Conservation (phyloP, 2,888 invertebrate species). For the Pterostichus madidus region DNA sequence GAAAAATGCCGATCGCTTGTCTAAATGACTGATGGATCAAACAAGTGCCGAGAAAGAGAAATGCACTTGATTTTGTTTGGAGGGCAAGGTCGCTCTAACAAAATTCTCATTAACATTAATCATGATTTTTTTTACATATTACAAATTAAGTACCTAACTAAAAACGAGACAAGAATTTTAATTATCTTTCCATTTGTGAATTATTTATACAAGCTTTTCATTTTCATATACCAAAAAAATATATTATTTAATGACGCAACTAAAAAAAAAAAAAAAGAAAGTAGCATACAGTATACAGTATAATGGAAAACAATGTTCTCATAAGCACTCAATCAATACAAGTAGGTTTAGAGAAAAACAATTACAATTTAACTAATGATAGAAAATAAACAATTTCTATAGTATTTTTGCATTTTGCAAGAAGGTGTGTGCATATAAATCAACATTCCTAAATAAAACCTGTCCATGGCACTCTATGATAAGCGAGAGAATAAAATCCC, state of each 20-base stretch:
- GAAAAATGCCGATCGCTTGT: conserved; percentile 57
- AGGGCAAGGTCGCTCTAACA: conserved; percentile 50
- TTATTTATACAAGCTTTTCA: not conserved
- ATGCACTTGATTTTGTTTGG: conserved; percentile 52
- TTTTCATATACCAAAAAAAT: not conserved
- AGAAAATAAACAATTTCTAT: conserved; percentile 24
- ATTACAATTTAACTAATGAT: not conserved
- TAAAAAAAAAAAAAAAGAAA: no score
- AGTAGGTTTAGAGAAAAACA: conserved; percentile 38
- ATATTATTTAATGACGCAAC: no score
- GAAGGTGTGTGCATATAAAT: conserved; percentile 42
- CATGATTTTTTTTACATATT: conserved; percentile 9
- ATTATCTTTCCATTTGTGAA: not conserved
- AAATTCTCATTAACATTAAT: conserved; percentile 27
- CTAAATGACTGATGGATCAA: conserved; percentile 52
- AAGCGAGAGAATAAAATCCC: conserved; percentile 14
- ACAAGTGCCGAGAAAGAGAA: conserved; percentile 45
- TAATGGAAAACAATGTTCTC: conserved; percentile 29
- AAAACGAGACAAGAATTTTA: not conserved
- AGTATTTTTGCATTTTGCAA: conserved; percentile 8
- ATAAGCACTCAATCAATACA: conserved; percentile 9
- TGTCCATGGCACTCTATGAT: conserved; percentile 7
- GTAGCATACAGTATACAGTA: not conserved
- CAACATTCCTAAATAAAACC: conserved; percentile 39
- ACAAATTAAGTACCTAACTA: not conserved